Percentiles rank a stretch among this genome's conserved stretches.
phyloP scores from a whole-genome alignment of 1,140 invertebrate genomes.

The Fopius arisanus region DNA sequence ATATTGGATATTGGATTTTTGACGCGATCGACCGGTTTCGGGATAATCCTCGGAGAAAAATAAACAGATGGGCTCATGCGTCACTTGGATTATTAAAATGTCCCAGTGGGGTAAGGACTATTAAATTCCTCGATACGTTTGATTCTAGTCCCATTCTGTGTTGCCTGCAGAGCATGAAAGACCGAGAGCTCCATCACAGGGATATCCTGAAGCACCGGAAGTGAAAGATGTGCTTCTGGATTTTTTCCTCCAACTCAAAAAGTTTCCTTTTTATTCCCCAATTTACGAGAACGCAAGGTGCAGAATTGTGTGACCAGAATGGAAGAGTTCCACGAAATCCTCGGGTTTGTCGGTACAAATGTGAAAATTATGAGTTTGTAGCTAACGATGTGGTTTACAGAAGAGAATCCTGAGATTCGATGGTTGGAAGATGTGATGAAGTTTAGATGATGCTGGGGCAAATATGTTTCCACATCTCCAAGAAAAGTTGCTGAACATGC shows the following conservation, averaged over 20 bases:
- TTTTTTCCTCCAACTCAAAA: background rate
- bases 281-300: background rate
- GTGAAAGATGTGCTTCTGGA: background rate
- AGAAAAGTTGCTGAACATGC: too few species aligned
- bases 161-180: background rate
- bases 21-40: background rate
- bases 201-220: background rate
- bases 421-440: background rate
- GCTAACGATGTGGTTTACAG: background rate
- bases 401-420: background rate
- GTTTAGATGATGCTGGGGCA: background rate
- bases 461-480: background rate
- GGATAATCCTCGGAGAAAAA: background rate
- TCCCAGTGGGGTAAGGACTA: too few species aligned
- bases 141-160: too few species aligned
- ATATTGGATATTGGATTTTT: background rate
- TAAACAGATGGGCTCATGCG: background rate
- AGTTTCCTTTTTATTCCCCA: background rate
- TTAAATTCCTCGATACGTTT: too few species aligned
- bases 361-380: background rate
- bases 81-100: background rate
- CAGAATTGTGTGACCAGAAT: background rate
- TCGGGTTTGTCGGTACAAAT: background rate
- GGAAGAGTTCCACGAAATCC: background rate
- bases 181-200: background rate